Evolutionary conservation across 1,140 invertebrate species (phyloP), one percentile per base, ranked within the genome.

Genomic region (Zaprionus davidi): DNA sequence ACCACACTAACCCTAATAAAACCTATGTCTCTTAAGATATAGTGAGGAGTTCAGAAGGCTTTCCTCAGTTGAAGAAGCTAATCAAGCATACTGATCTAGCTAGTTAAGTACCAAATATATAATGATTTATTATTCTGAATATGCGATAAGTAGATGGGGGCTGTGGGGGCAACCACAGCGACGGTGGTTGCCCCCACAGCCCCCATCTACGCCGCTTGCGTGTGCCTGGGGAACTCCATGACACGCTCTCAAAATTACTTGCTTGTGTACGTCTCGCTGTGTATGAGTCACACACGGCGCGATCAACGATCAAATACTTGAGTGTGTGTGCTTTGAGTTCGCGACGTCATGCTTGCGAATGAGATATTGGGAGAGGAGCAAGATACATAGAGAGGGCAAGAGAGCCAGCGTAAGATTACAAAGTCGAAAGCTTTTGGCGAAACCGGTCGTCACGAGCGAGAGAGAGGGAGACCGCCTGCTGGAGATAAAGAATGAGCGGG

Each of bases 151-250:
- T 34, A n/a, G n/a, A n/a, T n/a, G n/a, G n/a, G n/a, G n/a, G n/a
- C n/a, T n/a, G n/a, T n/a, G n/a, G n/a, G n/a, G n/a, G n/a, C n/a
- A n/a, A n/a, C n/a, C n/a, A n/a, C n/a, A n/a, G n/a, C n/a, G n/a
- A n/a, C n/a, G n/a, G 9, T 11, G 31, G 31, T 11, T 11, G 31
- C 9, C 9, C 31, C 9, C 9, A 34, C 9, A 11, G 31, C 31
- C 31, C 31, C 31, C 15, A 26, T 55, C 4, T 53, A 56, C 7
- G 53, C 53, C 53, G n/a, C 15, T 56, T n/a, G 20, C 72, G 59
- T 75, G 67, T 57, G 71, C 72, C 81, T 85, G 85, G 85, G 85
- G 85, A 88, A 88, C 85, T 79, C 85, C 85, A 72, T 70, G 62
- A 64, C 34, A 51, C 12, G 49, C 53, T 70, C 41, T 20, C 55